These are phyloP conservation scores for Phalacrocorax aristotelis DNA, from an alignment of 2,113 vertebrate species.

Conservation along the genomic window DNA sequence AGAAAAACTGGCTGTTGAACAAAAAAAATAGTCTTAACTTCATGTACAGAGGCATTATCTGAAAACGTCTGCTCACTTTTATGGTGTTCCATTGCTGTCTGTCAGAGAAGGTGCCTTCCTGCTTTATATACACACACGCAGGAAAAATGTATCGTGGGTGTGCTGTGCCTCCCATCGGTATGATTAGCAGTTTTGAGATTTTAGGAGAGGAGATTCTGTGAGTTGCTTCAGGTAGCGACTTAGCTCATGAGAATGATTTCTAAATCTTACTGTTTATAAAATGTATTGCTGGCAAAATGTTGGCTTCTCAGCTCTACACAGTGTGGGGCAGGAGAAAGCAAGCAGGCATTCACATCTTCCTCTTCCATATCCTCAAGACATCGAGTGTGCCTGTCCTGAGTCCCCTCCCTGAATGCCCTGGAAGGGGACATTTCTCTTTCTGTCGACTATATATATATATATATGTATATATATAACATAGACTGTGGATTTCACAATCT, in stretches of 20 bases:
- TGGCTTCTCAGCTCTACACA: rapidly evolving
- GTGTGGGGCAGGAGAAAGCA: background rate
- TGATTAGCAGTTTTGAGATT: too few species aligned
- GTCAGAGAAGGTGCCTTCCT: background rate
- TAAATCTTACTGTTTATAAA: background rate
- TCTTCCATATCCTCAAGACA: background rate
- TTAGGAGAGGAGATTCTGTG: background rate
- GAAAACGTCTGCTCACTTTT: background rate
- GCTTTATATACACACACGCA: rapidly evolving
- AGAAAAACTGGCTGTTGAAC: background rate
- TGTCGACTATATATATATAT: rapidly evolving
- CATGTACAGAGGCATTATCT: constrained; percentile 6
- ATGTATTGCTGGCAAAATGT: background rate
- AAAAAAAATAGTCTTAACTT: background rate
- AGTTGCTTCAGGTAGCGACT: background rate
- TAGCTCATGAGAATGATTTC: background rate
- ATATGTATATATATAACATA: background rate
- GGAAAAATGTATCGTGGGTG: background rate
- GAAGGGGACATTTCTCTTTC: background rate
- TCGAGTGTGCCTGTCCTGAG: rapidly evolving
- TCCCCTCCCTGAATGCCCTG: background rate
- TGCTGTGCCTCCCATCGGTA: background rate
- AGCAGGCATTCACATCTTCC: background rate
- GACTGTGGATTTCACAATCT: background rate
- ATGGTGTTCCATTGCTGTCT: background rate